Evolutionary conservation across 2,113 vertebrate species (phyloP).

Genomic region (Pseudolaguvia tuberculata): DNA sequence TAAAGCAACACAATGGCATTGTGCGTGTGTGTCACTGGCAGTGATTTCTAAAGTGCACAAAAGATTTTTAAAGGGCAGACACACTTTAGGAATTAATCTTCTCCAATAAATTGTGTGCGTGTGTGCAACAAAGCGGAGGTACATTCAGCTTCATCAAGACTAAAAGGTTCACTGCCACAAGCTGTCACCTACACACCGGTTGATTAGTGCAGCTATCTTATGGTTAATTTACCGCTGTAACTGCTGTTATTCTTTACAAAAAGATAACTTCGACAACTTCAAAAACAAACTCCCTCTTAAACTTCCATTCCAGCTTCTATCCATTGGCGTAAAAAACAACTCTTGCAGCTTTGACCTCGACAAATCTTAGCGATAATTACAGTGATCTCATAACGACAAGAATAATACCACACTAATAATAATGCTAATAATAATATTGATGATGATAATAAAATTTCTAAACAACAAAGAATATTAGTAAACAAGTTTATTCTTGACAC

Average conservation of each 20-base stretch:
- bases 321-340: conserved; percentile 43
- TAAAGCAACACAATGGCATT: conserved; percentile 19
- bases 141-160: conserved; percentile 63
- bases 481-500: neutral
- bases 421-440: conserved; percentile 26
- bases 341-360: conserved; percentile 1
- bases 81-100: neutral
- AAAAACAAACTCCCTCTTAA: no score
- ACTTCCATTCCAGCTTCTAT: conserved; percentile 48
- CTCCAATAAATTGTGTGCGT: conserved; percentile 16
- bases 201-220: conserved; percentile 44
- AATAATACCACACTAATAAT: conserved; percentile 37
- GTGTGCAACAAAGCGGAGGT: conserved; percentile 45
- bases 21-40: conserved; percentile 30
- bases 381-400: conserved; percentile 32
- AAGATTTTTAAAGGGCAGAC: conserved; percentile 27
- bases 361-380: conserved; percentile 37
- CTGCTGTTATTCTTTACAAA: conserved; percentile 30
- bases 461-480: conserved; percentile 34
- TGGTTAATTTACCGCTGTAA: conserved; percentile 47
- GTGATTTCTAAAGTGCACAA: conserved; percentile 40
- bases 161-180: conserved; percentile 50
- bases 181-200: conserved; percentile 43
- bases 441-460: conserved; percentile 41
- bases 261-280: conserved; percentile 38